A percentile compares a stretch with the other conserved stretches of the same genome.
Conservation (phyloP, 2,888 invertebrate species). For the Hetaerina titia region DNA sequence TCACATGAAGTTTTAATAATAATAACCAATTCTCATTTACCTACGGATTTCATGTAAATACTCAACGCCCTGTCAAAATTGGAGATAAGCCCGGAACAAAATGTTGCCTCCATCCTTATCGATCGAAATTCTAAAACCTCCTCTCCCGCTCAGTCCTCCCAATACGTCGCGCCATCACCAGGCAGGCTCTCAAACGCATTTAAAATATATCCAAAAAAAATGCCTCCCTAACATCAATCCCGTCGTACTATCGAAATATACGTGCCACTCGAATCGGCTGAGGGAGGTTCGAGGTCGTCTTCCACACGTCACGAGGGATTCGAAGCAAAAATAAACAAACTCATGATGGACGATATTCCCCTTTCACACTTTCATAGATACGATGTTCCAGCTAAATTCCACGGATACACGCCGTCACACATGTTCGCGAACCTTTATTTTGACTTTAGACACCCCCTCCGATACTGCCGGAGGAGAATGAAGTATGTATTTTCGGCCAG, state of each 20-base stretch:
- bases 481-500: too few relatives aligned
- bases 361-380: neutral
- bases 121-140: neutral
- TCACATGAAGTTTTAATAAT: too few relatives aligned
- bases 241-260: neutral
- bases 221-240: neutral
- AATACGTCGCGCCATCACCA: neutral
- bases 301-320: neutral
- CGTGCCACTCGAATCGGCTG: neutral
- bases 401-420: neutral
- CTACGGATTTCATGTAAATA: too few relatives aligned
- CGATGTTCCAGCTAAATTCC: neutral
- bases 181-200: neutral
- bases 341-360: neutral
- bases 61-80: too few relatives aligned
- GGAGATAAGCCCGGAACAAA: too few relatives aligned
- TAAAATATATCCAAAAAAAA: neutral
- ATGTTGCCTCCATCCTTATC: neutral
- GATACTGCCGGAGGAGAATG: too few relatives aligned
- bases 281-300: neutral
- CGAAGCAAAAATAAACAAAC: neutral
- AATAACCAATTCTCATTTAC: too few relatives aligned
- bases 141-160: neutral
- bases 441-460: too few relatives aligned
- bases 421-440: neutral